Evolutionary conservation across 1,140 invertebrate genomes (phyloP).

Genomic region (Papilio glaucus): DNA sequence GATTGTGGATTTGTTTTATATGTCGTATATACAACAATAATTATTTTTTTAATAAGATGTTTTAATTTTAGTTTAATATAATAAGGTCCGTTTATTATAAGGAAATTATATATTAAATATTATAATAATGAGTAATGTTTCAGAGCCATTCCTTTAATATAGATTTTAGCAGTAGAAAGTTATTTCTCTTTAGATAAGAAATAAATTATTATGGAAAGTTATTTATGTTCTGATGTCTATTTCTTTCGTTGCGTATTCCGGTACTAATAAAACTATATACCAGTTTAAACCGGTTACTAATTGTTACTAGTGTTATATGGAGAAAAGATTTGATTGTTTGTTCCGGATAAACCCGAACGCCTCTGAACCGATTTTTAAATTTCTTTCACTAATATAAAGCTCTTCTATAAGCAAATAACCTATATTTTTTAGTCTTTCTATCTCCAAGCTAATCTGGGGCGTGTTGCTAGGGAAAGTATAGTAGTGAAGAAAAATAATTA

Average conservation of each 20-base stretch:
- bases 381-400: background rate
- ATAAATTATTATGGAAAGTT: background rate
- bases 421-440: too few species aligned
- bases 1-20: background rate
- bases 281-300: too few species aligned
- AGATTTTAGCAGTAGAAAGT: constrained; percentile 6
- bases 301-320: too few species aligned
- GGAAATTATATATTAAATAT: background rate
- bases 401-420: background rate
- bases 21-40: background rate
- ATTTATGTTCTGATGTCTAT: background rate
- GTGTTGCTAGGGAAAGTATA: too few species aligned
- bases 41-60: constrained; percentile 8
- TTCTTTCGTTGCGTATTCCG: too few species aligned
- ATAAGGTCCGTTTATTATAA: background rate
- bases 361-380: background rate
- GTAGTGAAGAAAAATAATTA: too few species aligned
- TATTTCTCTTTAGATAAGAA: background rate
- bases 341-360: too few species aligned
- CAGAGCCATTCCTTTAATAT: background rate
- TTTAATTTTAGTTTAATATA: background rate
- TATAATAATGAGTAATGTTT: background rate
- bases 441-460: too few species aligned
- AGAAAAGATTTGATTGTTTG: too few species aligned
- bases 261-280: too few species aligned